Evolutionary conservation across 2,888 invertebrate species (phyloP).

Genomic region (Cerastis leucographa): DNA sequence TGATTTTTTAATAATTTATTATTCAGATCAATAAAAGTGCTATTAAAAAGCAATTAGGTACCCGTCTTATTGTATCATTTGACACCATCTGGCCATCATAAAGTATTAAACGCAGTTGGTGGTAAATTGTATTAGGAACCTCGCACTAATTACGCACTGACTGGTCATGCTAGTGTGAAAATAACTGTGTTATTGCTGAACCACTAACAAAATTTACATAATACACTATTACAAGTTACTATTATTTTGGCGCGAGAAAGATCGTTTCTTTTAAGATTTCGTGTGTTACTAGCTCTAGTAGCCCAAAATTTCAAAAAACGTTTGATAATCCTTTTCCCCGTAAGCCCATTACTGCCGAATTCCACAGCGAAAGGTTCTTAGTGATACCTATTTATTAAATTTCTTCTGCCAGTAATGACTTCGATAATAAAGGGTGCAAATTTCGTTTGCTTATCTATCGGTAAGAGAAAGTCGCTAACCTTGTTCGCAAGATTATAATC

Average conservation of each 20-base stretch:
- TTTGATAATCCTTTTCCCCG: no score
- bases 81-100: conserved; percentile 59
- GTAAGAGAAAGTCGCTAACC: conserved; percentile 62
- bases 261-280: conserved; percentile 24
- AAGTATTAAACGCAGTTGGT: conserved; percentile 55
- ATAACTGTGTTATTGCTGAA: conserved; percentile 59
- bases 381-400: conserved; percentile 31
- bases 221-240: conserved; percentile 20
- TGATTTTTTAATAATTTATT: conserved; percentile 32
- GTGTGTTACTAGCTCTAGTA: background rate
- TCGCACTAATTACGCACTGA: conserved; percentile 52
- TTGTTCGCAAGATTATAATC: conserved; percentile 56
- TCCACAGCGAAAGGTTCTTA: conserved; percentile 3
- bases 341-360: background rate
- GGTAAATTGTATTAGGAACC: conserved; percentile 47
- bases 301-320: no score
- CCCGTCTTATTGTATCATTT: conserved; percentile 49
- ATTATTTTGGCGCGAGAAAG: conserved; percentile 14
- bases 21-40: conserved; percentile 44
- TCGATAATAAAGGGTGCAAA: conserved; percentile 61
- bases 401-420: conserved; percentile 35
- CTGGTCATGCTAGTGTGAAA: conserved; percentile 57
- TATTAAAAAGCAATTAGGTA: conserved; percentile 68
- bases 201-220: conserved; percentile 53
- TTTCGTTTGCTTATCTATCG: conserved; percentile 61